These are phyloP conservation scores for Erethizon dorsatum DNA, from an alignment of 2,797 vertebrate species.

Conservation along the genomic window DNA sequence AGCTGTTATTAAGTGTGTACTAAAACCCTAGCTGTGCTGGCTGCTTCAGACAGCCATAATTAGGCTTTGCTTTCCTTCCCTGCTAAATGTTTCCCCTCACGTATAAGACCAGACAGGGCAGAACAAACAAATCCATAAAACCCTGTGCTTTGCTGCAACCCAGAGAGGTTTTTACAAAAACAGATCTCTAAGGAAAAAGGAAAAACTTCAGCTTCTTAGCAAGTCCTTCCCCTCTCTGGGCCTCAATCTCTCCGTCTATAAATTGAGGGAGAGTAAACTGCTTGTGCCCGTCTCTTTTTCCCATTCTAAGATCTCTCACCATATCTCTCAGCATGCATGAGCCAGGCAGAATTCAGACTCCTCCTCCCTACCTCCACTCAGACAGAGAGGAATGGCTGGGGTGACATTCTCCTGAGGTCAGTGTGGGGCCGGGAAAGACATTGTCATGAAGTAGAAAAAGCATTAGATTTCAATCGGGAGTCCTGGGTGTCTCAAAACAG, in stretches of 20 bases:
- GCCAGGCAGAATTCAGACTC: not conserved
- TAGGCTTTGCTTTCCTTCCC: not conserved
- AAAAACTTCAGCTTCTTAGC: not conserved
- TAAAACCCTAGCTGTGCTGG: constrained; percentile 5
- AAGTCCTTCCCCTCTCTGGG: not conserved
- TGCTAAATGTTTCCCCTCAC: not conserved
- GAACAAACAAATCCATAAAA: constrained; percentile 51
- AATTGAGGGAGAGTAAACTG: not conserved
- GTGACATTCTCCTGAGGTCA: not conserved
- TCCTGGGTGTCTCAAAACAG: not conserved
- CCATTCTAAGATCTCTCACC: not conserved
- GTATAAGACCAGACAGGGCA: constrained; percentile 7
- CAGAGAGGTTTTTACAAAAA: not conserved
- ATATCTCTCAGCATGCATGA: not conserved
- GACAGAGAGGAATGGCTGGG: not conserved
- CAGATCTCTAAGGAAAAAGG: not conserved
- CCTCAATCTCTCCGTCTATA: not conserved
- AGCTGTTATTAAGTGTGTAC: not conserved
- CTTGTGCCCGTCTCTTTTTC: not conserved
- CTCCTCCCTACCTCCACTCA: not conserved
- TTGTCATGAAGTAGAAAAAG: not conserved
- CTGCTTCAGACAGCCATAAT: not conserved
- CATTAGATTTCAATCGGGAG: not conserved
- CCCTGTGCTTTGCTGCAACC: not conserved
- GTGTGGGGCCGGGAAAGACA: not conserved